Conservation (phyloP, 2,797 vertebrate genomes). For the Pantherophis vulpinus region DNA sequence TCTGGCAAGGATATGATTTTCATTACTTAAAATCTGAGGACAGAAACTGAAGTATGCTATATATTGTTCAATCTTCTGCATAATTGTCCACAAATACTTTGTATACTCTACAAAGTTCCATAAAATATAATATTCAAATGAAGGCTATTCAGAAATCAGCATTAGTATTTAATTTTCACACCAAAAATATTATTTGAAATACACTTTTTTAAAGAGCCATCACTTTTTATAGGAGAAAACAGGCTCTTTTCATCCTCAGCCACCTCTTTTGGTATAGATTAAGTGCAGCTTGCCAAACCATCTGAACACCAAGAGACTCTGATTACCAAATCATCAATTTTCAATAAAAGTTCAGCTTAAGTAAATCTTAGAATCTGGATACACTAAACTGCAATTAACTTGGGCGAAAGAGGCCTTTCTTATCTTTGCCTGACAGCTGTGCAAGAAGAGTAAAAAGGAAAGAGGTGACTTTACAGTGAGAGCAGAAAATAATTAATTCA, state of each 20-base stretch:
- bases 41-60: neutral
- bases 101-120: neutral
- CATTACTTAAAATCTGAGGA: neutral
- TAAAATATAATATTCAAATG: neutral
- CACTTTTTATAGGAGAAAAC: neutral
- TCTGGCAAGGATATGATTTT: conserved; percentile 68
- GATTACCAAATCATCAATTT: neutral
- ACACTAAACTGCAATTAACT: neutral
- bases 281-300: neutral
- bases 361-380: neutral
- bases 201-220: neutral
- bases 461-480: neutral
- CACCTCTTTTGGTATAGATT: neutral
- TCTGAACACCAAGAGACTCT: neutral
- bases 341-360: neutral
- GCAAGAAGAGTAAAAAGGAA: neutral
- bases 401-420: neutral
- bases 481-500: neutral
- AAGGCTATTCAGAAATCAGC: neutral
- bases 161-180: neutral
- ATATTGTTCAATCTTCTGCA: neutral
- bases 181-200: neutral
- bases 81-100: neutral
- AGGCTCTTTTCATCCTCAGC: neutral
- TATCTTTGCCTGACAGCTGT: neutral